Evolutionary conservation across 2,888 invertebrate species (phyloP).

Genomic region (Cheilosia vulpina): DNA sequence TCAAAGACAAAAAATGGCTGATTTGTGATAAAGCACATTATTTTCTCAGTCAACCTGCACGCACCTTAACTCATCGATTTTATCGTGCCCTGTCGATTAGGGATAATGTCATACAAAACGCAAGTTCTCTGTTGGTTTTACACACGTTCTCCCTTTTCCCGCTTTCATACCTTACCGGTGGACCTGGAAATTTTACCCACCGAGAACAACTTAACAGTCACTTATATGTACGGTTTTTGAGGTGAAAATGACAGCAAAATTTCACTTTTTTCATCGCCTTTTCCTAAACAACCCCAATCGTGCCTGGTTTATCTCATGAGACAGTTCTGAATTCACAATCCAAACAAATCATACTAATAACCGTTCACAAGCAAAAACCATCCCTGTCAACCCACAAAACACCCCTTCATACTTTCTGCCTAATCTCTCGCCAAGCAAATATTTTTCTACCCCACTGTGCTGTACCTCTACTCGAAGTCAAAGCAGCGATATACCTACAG

Average conservation of each 20-base stretch:
- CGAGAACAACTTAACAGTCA: not conserved
- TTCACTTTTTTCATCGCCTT: not conserved
- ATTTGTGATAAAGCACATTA: no score
- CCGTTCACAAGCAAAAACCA: not conserved
- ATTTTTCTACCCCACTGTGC: slow-evolving; percentile 31
- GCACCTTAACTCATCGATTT: no score
- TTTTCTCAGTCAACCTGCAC: no score
- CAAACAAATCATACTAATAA: no score
- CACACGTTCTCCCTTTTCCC: no score
- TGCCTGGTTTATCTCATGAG: not conserved
- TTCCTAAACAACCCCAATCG: not conserved
- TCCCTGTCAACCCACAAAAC: not conserved
- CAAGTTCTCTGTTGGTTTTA: no score
- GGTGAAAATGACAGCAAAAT: not conserved
- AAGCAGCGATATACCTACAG: not conserved
- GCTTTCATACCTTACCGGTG: no score
- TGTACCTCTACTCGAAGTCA: slow-evolving; percentile 25
- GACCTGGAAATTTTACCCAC: not conserved
- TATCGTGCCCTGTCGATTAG: no score
- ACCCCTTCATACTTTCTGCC: not conserved
- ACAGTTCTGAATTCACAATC: not conserved
- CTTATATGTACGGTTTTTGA: not conserved
- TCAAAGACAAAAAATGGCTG: no score
- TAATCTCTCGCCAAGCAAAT: not conserved
- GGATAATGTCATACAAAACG: no score